Base-by-base conservation (phyloP, 1,140 invertebrate genomes). In the Apis laboriosa region DNA sequence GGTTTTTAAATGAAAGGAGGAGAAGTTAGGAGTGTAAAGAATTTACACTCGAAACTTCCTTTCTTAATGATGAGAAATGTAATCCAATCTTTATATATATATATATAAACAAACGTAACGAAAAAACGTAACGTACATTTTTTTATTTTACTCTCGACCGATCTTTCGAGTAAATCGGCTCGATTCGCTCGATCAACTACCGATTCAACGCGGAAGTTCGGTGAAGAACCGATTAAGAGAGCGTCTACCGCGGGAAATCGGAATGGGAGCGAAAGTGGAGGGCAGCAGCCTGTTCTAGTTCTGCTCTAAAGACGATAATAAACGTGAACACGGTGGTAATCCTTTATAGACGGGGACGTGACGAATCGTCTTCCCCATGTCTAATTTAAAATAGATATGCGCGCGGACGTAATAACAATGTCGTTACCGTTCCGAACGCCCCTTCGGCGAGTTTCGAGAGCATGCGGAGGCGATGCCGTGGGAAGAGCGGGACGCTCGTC, bases 381-480 rank as follows among this genome's bases (percentile, higher is more conserved):
- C 74, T 83, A 79, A 81, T 84, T 77, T 79, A 63, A 82, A 77
- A 83, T 75, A 85, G 63, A 84, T 70, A 73, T 28, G 43, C 60
- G 60, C 34, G 1, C 15, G 56, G 9, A 61, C 75, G 72, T 81
- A 85, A 84, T 88, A 88, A 78, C 80, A 80, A 87, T 86, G 80
- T 84, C 24, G 78, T 95, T 95, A 98, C 98, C 93, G 97, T 98
- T 93, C 98, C 98, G 93, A 98, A 99, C 70, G 97, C 97, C 84
- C 98, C 98, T 93, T 98, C 97, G 34, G 97, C 97, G 55, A 98
- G 95, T 92, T 98, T 98, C 64, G 97, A 97, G 77, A 98, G 95
- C 96, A 98, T 98, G 84, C 97, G 95, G 56, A 99, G 95, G 90
- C 97, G 95, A 93, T 98, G 97, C 86, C 97, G 95, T 81, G 97